These are phyloP conservation scores for Spodoptera exigua DNA, from an alignment of 2,888 invertebrate genomes.

Conservation along the genomic window DNA sequence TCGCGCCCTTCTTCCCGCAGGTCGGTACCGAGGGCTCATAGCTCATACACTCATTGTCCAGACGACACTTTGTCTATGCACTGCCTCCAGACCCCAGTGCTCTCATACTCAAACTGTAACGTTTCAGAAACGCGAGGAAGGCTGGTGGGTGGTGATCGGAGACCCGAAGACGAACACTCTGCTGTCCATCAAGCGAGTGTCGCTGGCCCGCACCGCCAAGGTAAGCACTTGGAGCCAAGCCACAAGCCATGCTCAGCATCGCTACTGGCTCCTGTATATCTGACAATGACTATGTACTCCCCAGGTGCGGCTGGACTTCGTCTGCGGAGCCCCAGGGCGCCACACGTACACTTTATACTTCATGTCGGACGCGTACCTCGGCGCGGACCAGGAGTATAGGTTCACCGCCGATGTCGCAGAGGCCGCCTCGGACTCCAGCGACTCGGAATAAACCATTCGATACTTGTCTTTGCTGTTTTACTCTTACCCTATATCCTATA, in stretches of 20 bases:
- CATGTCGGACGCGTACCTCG: constrained; percentile 99
- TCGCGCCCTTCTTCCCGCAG: constrained; percentile 99
- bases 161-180: constrained; percentile 98
- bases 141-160: constrained; percentile 99
- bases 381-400: constrained; percentile 99
- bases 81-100: no score
- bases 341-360: constrained; percentile 98
- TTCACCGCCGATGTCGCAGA: constrained; percentile 95
- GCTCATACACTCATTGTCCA: no score
- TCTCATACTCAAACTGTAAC: no score
- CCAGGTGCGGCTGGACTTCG: constrained; percentile 94
- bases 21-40: constrained; percentile 85
- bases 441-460: constrained; percentile 58
- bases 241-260: no score
- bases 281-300: no score
- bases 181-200: constrained; percentile 98
- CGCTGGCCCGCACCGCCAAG: constrained; percentile 97
- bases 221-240: constrained; percentile 49
- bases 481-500: no score
- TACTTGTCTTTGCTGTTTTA: no score
- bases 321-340: constrained; percentile 96
- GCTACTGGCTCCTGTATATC: no score
- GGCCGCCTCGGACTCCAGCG: constrained; percentile 71
- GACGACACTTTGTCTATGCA: no score
- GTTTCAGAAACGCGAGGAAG: constrained; percentile 95